Conservation (phyloP, 2,797 vertebrate genomes). For the Babyrousa celebensis region DNA sequence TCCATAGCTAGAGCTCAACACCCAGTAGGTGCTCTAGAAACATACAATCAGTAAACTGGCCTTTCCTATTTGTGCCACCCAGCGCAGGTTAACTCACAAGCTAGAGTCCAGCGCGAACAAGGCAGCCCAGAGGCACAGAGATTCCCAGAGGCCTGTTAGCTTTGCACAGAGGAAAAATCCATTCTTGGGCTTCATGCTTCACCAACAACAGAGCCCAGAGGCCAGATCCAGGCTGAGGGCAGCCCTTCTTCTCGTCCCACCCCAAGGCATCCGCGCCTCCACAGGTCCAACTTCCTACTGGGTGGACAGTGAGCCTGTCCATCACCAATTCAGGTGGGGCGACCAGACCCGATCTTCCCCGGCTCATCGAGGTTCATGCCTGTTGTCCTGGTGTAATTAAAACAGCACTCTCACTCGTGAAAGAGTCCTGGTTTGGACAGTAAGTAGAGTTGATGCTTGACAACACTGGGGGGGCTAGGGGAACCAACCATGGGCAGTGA, state of each 20-base stretch:
- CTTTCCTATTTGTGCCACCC: neutral
- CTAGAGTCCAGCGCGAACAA: neutral
- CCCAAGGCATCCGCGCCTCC: fast-evolving
- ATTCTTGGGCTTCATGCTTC: neutral
- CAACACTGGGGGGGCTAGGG: no score
- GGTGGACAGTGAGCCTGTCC: neutral
- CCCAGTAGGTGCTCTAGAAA: neutral
- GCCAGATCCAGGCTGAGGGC: neutral
- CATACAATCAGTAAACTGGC: neutral
- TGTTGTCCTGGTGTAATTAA: neutral
- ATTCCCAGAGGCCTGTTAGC: neutral
- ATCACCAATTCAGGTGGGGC: neutral
- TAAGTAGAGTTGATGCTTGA: neutral
- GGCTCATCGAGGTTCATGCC: neutral
- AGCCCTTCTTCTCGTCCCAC: neutral
- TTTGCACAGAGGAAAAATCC: neutral
- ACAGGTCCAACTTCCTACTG: neutral
- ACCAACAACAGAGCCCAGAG: neutral
- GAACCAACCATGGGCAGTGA: no score
- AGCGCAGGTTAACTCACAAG: neutral
- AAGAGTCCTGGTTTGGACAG: neutral
- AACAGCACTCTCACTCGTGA: neutral
- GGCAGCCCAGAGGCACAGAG: neutral
- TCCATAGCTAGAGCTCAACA: neutral
- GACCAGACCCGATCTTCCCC: neutral